Conservation (phyloP, 2,113 vertebrate genomes). For the Hipposideros armiger region DNA sequence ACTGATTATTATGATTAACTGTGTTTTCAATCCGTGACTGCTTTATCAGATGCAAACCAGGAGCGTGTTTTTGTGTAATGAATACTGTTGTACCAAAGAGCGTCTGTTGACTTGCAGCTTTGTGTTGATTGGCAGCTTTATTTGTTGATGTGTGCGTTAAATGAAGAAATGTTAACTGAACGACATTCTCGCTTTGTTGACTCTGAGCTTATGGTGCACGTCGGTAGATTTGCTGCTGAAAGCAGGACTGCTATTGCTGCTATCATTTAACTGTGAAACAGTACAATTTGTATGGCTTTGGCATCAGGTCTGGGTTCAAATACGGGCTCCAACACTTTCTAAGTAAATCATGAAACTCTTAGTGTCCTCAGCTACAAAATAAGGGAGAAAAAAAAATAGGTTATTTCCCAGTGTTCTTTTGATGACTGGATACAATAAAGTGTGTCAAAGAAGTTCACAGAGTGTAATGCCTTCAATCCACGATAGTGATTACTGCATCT, state of each 20-base stretch:
- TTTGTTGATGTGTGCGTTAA: background rate
- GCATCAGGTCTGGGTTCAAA: background rate
- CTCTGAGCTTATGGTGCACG: background rate
- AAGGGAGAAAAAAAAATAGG: background rate
- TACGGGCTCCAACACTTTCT: background rate
- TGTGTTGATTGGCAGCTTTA: background rate
- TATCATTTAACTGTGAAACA: background rate
- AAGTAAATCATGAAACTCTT: background rate
- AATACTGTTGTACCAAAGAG: background rate
- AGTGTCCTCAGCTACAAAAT: background rate
- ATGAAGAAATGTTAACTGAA: background rate
- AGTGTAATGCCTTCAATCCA: background rate
- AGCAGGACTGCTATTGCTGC: background rate
- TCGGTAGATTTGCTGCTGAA: background rate
- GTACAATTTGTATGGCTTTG: background rate
- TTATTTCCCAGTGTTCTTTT: background rate
- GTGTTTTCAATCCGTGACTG: background rate
- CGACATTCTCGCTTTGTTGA: background rate
- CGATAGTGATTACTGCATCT: background rate
- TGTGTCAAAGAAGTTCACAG: background rate
- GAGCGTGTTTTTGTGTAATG: background rate
- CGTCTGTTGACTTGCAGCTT: background rate
- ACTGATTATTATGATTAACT: background rate
- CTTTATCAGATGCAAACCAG: background rate
- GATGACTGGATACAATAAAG: background rate